These are phyloP conservation scores for Phenganax stokvisi DNA, from an alignment of 92 coral and sea anemone genomes.

Conservation along the genomic window DNA sequence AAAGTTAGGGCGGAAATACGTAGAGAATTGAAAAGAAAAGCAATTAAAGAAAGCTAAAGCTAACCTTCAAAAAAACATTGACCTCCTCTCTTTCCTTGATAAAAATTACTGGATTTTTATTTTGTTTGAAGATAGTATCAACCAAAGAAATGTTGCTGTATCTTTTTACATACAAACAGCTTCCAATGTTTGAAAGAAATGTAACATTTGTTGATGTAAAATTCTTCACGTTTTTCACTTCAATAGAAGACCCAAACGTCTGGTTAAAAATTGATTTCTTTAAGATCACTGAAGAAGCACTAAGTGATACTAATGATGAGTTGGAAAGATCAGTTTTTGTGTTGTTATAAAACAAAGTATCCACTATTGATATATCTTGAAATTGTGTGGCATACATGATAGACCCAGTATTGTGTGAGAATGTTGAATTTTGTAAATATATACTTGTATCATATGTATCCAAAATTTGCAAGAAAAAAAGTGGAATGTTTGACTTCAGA, in stretches of 20 bases:
- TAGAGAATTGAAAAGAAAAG: not conserved
- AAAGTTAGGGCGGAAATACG: not conserved
- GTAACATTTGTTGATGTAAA: slow-evolving; percentile 2
- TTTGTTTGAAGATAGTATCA: slow-evolving; percentile 6
- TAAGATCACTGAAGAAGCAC: slow-evolving; percentile 23
- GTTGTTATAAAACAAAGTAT: slow-evolving; percentile 17
- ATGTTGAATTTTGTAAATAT: slow-evolving; percentile 2
- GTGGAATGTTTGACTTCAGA: not conserved
- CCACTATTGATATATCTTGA: not conserved
- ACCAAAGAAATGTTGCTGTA: slow-evolving; percentile 24
- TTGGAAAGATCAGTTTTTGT: not conserved
- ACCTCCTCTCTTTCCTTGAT: slow-evolving; percentile 13
- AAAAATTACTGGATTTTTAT: slow-evolving; percentile 30
- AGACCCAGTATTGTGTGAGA: slow-evolving; percentile 11
- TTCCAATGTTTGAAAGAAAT: slow-evolving; percentile 19
- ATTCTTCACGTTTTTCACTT: slow-evolving; percentile 10
- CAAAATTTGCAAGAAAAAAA: slow-evolving; percentile 21
- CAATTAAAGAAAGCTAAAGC: not conserved
- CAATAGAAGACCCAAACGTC: slow-evolving; percentile 8
- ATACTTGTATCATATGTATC: not conserved
- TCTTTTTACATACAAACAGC: slow-evolving; percentile 26
- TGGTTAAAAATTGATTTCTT: not conserved
- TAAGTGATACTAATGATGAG: slow-evolving; percentile 11
- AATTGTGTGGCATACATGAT: slow-evolving; percentile 22
- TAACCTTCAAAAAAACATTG: slow-evolving; percentile 16